Base-by-base conservation (phyloP, 2,888 invertebrate species). In the Calameuta filiformis region DNA sequence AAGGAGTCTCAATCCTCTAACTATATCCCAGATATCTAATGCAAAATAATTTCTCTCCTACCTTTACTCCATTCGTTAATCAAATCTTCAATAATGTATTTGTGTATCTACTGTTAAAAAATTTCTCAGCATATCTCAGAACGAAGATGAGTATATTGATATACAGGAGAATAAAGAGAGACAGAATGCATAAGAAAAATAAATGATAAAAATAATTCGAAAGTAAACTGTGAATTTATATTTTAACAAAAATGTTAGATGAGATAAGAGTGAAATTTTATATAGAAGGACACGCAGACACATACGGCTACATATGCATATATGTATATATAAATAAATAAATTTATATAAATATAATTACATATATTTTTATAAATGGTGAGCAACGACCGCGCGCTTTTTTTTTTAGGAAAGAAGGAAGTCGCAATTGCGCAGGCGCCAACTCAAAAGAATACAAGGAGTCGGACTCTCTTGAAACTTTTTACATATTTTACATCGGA, bases 201-300 rank as follows among this genome's bases (percentile, higher is more conserved):
- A 23, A 56, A 56, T 9, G 56, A 23, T 56, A 56, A 23, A 56
- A 56, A 56, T 23, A 2, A 75, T 73, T 73, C 76, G 69, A 79
- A 79, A 74, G 80, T 79, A 35, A 81, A 78, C 73, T 83, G 82
- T 83, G 82, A 84, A 83, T 81, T 80, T 85, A 80, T 84, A 84
- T 76, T 12, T 37, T 12, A 81, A 82, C 79, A 79, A 76, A 6
- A 30, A 81, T 83, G 79, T 83, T 84, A 81, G 82, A 79, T 80
- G 77, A 82, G 74, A 83, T 82, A 79, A 81, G 79, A 83, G 79
- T 81, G 78, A 85, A 86, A 82, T 86, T 86, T 86, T 86, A 86
- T 86, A 85, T 79, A 84, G 73, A 81, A 15, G 2, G 9, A 23
- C 23, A 9, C 56, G 56, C 56, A 15, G 56, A 40, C 37, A 40